These are phyloP conservation scores for Brachymystax lenok DNA, from an alignment of 2,797 vertebrate species.

Conservation along the genomic window DNA sequence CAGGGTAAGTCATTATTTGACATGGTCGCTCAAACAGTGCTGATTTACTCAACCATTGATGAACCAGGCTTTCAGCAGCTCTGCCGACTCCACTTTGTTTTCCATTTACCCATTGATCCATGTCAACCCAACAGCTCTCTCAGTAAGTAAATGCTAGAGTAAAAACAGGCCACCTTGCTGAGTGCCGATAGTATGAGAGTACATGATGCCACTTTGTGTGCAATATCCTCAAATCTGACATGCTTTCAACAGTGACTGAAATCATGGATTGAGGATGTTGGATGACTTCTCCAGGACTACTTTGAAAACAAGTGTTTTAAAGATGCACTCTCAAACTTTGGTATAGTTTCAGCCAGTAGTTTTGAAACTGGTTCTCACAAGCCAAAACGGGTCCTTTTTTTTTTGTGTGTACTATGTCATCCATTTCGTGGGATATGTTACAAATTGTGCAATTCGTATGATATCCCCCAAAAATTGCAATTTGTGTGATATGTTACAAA, in stretches of 20 bases:
- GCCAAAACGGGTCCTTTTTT: too few species aligned
- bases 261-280: neutral
- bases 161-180: neutral
- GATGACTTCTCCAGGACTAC: neutral
- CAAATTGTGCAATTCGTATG: too few species aligned
- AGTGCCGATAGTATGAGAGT: neutral
- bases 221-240: neutral
- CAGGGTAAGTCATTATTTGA: conserved; percentile 28
- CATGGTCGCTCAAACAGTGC: conserved; percentile 47
- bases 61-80: conserved; percentile 25
- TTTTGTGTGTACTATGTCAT: too few species aligned
- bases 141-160: neutral
- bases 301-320: too few species aligned
- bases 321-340: too few species aligned
- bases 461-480: too few species aligned
- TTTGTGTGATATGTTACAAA: too few species aligned
- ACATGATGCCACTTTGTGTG: neutral
- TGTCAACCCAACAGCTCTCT: conserved; percentile 29
- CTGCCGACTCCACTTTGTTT: neutral
- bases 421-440: too few species aligned
- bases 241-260: neutral
- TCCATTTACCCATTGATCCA: conserved; percentile 25
- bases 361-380: too few species aligned
- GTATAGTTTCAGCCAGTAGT: too few species aligned
- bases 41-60: conserved; percentile 31